phyloP scores from a whole-genome alignment of 2,888 invertebrate genomes.

The Cynaeus angustus region DNA sequence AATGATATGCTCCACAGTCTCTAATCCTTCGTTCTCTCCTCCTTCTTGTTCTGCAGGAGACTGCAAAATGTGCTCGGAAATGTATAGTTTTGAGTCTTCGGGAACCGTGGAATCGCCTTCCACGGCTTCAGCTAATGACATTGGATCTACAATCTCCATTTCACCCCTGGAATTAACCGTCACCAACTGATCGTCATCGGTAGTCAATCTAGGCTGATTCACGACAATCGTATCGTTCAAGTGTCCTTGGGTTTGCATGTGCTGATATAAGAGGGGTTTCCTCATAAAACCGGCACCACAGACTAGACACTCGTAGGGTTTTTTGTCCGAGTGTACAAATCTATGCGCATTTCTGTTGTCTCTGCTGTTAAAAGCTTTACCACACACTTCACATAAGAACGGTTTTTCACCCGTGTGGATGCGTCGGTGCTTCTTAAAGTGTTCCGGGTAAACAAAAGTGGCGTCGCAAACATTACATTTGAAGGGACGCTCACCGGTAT shows the following conservation, averaged over 20 bases:
- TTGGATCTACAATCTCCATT: slow-evolving; percentile 66
- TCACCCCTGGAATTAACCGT: slow-evolving; percentile 68
- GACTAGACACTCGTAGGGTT: slow-evolving; percentile 88
- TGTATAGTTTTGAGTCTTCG: slow-evolving; percentile 72
- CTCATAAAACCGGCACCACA: slow-evolving; percentile 90
- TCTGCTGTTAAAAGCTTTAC: slow-evolving; percentile 87
- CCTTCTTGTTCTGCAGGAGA: slow-evolving; percentile 54
- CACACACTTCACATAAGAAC: slow-evolving; percentile 82
- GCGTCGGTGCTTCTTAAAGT: slow-evolving; percentile 85
- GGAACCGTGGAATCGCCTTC: slow-evolving; percentile 39
- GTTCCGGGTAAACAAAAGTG: slow-evolving; percentile 88
- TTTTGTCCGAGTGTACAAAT: slow-evolving; percentile 89
- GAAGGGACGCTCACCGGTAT: slow-evolving; percentile 86
- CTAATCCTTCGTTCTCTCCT: slow-evolving; percentile 50
- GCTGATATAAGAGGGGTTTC: slow-evolving; percentile 84
- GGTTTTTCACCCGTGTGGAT: slow-evolving; percentile 88
- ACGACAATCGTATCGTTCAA: slow-evolving; percentile 87
- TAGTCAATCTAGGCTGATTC: slow-evolving; percentile 85
- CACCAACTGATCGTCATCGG: slow-evolving; percentile 73
- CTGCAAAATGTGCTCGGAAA: slow-evolving; percentile 73
- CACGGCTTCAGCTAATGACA: slow-evolving; percentile 50
- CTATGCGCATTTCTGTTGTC: slow-evolving; percentile 90
- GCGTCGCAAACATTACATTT: slow-evolving; percentile 84
- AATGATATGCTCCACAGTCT: slow-evolving; percentile 68
- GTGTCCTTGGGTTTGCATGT: slow-evolving; percentile 85